Conservation (phyloP, 2,888 invertebrate species). For the Synergus japonicus region DNA sequence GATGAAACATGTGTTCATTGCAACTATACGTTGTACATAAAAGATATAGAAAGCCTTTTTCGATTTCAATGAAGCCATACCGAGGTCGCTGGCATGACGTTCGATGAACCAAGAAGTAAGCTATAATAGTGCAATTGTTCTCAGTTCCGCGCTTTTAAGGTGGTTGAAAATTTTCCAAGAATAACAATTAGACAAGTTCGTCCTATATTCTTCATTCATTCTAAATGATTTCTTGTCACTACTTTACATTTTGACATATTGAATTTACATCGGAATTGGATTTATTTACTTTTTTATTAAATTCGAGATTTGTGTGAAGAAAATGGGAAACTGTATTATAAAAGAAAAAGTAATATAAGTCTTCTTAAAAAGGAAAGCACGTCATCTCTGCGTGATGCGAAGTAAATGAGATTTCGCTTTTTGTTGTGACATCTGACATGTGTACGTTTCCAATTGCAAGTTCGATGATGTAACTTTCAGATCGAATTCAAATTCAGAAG, state of each 20-base stretch:
- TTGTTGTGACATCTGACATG: constrained; percentile 33
- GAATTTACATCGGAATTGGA: no score
- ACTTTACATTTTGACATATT: neutral
- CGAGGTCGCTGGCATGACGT: constrained; percentile 21
- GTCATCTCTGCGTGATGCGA: neutral
- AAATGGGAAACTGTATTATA: no score
- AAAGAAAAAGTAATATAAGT: neutral
- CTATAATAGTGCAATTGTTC: constrained; percentile 34
- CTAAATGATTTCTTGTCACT: neutral
- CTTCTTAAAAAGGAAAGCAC: neutral
- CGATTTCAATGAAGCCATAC: constrained; percentile 31
- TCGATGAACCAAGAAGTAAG: constrained; percentile 32
- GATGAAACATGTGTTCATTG: no score
- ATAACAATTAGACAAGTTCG: constrained; percentile 9
- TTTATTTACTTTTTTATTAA: no score
- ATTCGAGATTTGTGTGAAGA: no score
- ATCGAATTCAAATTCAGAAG: constrained; percentile 33
- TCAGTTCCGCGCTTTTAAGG: neutral
- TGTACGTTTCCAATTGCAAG: constrained; percentile 28
- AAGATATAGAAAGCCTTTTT: constrained; percentile 12
- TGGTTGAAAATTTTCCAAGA: constrained; percentile 1
- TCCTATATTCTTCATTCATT: constrained; percentile 25
- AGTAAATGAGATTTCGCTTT: constrained; percentile 8
- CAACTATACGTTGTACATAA: neutral
- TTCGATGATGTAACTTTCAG: constrained; percentile 21